Conservation (phyloP, 1,140 invertebrate genomes). For the Hylaeus anthracinus region DNA sequence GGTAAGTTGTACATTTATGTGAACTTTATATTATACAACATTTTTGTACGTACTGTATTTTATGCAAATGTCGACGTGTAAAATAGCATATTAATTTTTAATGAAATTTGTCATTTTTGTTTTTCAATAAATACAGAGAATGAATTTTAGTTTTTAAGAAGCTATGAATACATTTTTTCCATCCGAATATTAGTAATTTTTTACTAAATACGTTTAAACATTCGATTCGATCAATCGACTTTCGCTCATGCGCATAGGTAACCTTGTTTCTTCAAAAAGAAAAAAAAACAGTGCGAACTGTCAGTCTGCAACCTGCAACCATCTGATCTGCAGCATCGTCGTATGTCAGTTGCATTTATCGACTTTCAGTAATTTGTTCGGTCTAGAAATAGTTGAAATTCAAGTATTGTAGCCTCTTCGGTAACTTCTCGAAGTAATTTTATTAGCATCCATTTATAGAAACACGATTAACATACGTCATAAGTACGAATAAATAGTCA, state of each 20-base stretch:
- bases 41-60: constrained; percentile 26
- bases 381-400: too few species aligned
- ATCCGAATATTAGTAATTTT: neutral
- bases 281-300: constrained; percentile 6
- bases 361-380: too few species aligned
- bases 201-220: neutral
- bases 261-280: constrained; percentile 13
- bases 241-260: constrained; percentile 3
- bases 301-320: neutral
- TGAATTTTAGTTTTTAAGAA: neutral
- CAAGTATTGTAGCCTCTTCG: too few species aligned
- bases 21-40: neutral
- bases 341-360: too few species aligned
- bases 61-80: constrained; percentile 7
- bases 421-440: too few species aligned
- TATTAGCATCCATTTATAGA: too few species aligned
- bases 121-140: constrained; percentile 13
- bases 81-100: constrained; percentile 3
- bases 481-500: too few species aligned
- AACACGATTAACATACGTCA: too few species aligned
- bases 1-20: constrained; percentile 2
- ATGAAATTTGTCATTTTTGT: neutral
- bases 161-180: too few species aligned
- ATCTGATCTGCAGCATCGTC: too few species aligned
- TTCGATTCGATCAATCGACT: constrained; percentile 28